These are phyloP conservation scores for Oreortyx pictus DNA, from an alignment of 2,797 vertebrate species.

Conservation along the genomic window DNA sequence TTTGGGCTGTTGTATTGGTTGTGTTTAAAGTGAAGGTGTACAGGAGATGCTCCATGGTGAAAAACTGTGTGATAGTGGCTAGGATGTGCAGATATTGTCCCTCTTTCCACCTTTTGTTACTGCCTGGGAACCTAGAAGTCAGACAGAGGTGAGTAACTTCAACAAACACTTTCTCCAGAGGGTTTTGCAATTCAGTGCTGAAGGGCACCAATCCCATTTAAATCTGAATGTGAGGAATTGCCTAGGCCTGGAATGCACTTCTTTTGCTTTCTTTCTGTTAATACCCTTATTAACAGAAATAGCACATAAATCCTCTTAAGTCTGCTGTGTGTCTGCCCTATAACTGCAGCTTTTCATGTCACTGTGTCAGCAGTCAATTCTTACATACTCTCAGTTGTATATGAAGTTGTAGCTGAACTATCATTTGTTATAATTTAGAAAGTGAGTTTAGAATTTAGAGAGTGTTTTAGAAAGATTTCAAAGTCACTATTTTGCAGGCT, in stretches of 20 bases:
- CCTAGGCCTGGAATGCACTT: background rate
- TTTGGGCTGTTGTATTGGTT: background rate
- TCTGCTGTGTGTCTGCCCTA: background rate
- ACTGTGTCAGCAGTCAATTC: background rate
- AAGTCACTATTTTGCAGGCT: background rate
- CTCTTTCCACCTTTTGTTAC: background rate
- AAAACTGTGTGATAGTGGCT: background rate
- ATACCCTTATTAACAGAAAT: slow-evolving; percentile 36
- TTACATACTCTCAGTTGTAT: background rate
- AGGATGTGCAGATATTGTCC: background rate
- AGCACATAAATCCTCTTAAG: slow-evolving; percentile 41
- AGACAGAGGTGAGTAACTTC: slow-evolving; percentile 1
- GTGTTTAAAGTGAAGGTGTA: background rate
- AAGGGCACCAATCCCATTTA: background rate
- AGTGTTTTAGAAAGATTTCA: background rate
- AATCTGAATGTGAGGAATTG: slow-evolving; percentile 11
- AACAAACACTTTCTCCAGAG: background rate
- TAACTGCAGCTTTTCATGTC: slow-evolving; percentile 18
- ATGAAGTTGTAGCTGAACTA: background rate
- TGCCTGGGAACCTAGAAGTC: background rate
- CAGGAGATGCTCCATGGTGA: background rate
- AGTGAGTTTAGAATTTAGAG: background rate
- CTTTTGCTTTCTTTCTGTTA: slow-evolving; percentile 25
- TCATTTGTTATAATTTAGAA: background rate
- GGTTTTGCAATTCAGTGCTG: slow-evolving; percentile 26